Conservation (phyloP, 2,113 vertebrate species). For the Anoura caudifer region DNA sequence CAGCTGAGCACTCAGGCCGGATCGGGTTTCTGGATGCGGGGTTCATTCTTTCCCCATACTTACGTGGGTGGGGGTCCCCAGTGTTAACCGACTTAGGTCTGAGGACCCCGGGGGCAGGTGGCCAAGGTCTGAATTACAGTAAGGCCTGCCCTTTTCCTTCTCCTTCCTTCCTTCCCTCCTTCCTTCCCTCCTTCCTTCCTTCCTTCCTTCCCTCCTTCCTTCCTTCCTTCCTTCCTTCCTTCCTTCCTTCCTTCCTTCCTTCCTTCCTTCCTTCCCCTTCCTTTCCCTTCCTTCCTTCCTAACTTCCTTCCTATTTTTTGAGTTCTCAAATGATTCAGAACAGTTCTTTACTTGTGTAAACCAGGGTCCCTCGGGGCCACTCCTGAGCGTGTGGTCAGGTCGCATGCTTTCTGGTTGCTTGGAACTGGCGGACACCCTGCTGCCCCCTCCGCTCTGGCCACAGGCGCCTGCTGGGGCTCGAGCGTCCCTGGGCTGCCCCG, state of each 20-base stretch:
- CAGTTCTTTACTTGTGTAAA: background rate
- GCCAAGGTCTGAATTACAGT: background rate
- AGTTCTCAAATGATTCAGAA: background rate
- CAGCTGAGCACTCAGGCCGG: constrained; percentile 21
- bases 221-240: too few species aligned
- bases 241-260: too few species aligned
- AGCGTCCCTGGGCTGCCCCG: background rate
- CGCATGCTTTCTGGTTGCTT: background rate
- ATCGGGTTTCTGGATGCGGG: constrained; percentile 44
- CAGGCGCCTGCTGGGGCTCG: background rate
- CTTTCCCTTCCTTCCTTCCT: too few species aligned
- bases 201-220: background rate
- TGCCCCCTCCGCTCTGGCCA: accelerated
- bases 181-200: too few species aligned
- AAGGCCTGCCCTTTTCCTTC: background rate
- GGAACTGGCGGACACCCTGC: background rate
- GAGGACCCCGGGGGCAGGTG: background rate
- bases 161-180: too few species aligned
- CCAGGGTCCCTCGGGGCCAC: background rate
- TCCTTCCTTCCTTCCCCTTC: too few species aligned
- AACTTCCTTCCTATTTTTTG: background rate
- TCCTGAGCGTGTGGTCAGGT: accelerated
- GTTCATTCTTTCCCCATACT: background rate
- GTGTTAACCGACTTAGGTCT: background rate
- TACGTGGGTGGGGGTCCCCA: background rate